These are phyloP conservation scores for Limnephilus marmoratus DNA, from an alignment of 2,888 invertebrate genomes.

Conservation along the genomic window DNA sequence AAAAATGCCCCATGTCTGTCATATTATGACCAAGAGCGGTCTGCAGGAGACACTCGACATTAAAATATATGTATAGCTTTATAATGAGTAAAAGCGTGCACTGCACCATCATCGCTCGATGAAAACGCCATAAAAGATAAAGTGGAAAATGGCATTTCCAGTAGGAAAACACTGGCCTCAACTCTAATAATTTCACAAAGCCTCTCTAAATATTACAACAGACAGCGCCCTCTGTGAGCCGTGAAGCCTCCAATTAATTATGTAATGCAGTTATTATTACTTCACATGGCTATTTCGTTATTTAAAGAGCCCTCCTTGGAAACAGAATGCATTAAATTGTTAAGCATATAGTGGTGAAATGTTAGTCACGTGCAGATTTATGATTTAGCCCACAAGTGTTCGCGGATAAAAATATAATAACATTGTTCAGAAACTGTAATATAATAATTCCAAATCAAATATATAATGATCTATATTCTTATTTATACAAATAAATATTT, in stretches of 20 bases:
- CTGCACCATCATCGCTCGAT: not conserved
- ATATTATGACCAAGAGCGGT: not conserved
- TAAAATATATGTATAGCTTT: not conserved
- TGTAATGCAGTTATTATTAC: constrained; percentile 8
- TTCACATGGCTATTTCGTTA: not conserved
- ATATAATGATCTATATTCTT: too few relatives aligned
- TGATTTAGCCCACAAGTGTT: not conserved
- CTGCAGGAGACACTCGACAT: not conserved
- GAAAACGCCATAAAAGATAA: not conserved
- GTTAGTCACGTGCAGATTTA: not conserved
- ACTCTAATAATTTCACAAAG: not conserved
- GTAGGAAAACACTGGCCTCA: not conserved
- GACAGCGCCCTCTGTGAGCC: not conserved
- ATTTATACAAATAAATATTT: too few relatives aligned
- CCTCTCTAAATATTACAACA: not conserved
- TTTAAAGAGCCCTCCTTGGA: not conserved
- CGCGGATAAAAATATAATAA: not conserved
- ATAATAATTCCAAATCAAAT: not conserved
- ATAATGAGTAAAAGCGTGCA: not conserved
- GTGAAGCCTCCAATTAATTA: constrained; percentile 14
- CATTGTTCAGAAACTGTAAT: not conserved
- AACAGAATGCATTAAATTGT: not conserved
- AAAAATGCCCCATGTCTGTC: too few relatives aligned
- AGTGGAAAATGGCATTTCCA: not conserved
- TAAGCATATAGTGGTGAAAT: not conserved